Percentiles rank a stretch among this genome's conserved stretches.
Evolutionary conservation across 2,888 invertebrate species (phyloP).

Genomic region (Diogma glabrata): DNA sequence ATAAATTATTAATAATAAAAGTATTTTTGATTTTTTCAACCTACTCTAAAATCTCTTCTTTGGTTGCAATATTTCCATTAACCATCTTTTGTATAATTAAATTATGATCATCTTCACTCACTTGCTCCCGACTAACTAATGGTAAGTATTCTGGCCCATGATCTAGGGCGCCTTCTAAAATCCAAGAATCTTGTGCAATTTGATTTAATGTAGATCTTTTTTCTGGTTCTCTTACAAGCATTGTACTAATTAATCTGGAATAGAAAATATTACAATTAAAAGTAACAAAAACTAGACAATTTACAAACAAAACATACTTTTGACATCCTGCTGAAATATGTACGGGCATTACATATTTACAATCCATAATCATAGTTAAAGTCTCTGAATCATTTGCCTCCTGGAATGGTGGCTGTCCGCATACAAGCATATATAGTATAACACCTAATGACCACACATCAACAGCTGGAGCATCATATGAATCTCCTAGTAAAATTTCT

Average conservation of each 20-base stretch:
- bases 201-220: conserved; percentile 78
- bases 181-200: conserved; percentile 80
- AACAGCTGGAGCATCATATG: conserved; percentile 97
- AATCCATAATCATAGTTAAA: conserved; percentile 98
- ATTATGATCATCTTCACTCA: conserved; percentile 84
- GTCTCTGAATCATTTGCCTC: conserved; percentile 99
- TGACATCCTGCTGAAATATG: conserved; percentile 80
- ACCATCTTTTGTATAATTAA: conserved; percentile 93
- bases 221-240: conserved; percentile 90
- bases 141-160: conserved; percentile 57
- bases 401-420: conserved; percentile 95
- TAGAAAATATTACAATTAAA: no score
- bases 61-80: conserved; percentile 85
- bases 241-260: conserved; percentile 70
- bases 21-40: conserved; percentile 24
- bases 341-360: conserved; percentile 86
- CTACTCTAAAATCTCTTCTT: conserved; percentile 86
- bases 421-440: conserved; percentile 96
- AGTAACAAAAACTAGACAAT: not conserved
- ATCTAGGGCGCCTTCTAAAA: conserved; percentile 43
- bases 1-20: conserved; percentile 3
- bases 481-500: conserved; percentile 95
- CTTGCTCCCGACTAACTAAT: conserved; percentile 76
- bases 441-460: conserved; percentile 99
- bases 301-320: conserved; percentile 17